Percentiles rank a stretch among this genome's conserved stretches.
phyloP scores from a whole-genome alignment of 2,113 vertebrate species.

The Okapia johnstoni region DNA sequence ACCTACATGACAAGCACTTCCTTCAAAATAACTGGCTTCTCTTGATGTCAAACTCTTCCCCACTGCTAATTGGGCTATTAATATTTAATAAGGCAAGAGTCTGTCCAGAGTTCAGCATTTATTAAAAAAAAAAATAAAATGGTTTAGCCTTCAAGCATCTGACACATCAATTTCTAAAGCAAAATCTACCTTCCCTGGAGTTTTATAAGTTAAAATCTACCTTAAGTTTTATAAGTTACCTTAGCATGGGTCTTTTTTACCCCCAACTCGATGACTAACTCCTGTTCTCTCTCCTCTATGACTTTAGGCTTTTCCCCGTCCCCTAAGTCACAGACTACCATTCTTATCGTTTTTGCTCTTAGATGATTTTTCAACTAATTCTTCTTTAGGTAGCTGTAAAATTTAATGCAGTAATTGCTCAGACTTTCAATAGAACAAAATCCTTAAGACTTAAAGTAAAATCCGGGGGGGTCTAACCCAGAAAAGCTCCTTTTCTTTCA shows the following conservation, averaged over 20 bases:
- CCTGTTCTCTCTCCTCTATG: background rate
- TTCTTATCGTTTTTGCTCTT: background rate
- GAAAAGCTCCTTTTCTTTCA: background rate
- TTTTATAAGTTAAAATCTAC: background rate
- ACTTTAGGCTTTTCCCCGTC: background rate
- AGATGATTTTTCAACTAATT: background rate
- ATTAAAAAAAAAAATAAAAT: background rate
- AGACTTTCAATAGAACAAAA: background rate
- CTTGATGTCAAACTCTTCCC: background rate
- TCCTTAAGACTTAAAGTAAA: background rate
- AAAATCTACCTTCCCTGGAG: background rate
- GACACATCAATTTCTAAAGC: background rate
- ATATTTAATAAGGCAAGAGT: background rate
- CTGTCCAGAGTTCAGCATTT: background rate
- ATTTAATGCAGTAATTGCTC: background rate
- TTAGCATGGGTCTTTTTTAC: background rate
- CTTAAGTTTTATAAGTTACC: background rate
- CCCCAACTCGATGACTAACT: background rate
- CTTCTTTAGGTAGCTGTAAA: background rate
- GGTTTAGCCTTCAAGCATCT: background rate
- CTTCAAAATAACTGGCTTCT: background rate
- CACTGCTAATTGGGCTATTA: background rate
- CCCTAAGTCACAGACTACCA: background rate
- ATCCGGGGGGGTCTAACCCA: background rate
- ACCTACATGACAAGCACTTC: background rate